These are phyloP conservation scores for Neodiprion virginianus DNA, from an alignment of 1,140 invertebrate species.

Conservation along the genomic window DNA sequence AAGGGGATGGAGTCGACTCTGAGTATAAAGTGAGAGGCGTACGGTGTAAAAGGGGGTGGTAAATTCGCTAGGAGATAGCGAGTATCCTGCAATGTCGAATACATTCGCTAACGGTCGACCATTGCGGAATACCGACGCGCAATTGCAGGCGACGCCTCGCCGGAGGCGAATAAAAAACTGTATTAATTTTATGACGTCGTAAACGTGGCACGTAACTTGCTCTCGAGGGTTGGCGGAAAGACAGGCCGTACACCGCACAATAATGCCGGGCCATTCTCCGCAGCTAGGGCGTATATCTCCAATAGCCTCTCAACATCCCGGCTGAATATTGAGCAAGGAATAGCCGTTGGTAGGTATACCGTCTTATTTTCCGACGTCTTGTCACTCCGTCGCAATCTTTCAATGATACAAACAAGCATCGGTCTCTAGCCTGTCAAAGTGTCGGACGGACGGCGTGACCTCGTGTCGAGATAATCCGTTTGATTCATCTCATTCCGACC, in stretches of 20 bases:
- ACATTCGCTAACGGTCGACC: slow-evolving; percentile 4
- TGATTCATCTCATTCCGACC: no score
- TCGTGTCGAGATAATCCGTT: no score
- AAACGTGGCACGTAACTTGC: not conserved
- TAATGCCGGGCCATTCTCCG: not conserved
- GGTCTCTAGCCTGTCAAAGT: no score
- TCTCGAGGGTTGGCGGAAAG: no score
- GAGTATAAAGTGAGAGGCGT: slow-evolving; percentile 26
- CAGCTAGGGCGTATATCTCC: not conserved
- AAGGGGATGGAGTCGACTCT: slow-evolving; percentile 13
- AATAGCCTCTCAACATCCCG: not conserved
- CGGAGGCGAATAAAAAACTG: slow-evolving; percentile 6
- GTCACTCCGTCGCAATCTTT: not conserved
- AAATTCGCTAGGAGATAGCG: not conserved
- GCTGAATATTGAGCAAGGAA: not conserved
- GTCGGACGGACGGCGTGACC: no score
- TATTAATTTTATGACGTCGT: slow-evolving; percentile 17
- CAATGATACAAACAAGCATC: not conserved
- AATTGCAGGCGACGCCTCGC: not conserved
- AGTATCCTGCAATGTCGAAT: not conserved
- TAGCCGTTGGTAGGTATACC: not conserved
- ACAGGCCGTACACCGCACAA: not conserved
- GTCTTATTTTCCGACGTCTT: no score
- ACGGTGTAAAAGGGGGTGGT: slow-evolving; percentile 1
- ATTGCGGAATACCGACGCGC: not conserved